Evolutionary conservation across 2,113 vertebrate species (phyloP).

Genomic region (Crotalus viridis): DNA sequence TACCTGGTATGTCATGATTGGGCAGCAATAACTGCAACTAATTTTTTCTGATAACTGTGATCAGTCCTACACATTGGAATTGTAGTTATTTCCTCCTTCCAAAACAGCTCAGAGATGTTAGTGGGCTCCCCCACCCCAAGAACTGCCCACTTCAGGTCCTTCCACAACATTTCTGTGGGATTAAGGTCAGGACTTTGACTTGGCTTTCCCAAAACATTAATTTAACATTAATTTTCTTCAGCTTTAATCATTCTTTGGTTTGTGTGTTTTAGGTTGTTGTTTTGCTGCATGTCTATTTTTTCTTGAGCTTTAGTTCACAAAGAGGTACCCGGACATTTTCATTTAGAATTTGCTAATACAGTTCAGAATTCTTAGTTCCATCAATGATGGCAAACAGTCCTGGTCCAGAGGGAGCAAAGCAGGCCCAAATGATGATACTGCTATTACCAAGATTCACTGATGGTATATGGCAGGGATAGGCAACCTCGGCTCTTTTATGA

Average conservation of each 20-base stretch:
- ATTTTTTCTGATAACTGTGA: neutral
- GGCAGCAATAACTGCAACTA: neutral
- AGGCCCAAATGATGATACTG: neutral
- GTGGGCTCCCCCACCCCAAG: neutral
- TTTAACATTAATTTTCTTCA: neutral
- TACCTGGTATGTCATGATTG: neutral
- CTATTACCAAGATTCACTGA: too few species aligned
- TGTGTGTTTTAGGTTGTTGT: neutral
- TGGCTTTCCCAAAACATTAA: neutral
- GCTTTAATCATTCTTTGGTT: neutral
- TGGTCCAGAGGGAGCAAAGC: neutral
- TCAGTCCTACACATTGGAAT: neutral
- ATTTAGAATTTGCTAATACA: neutral
- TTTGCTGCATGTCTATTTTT: neutral
- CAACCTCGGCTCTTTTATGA: too few species aligned
- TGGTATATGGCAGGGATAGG: too few species aligned
- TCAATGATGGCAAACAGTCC: neutral
- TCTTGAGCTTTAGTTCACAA: neutral
- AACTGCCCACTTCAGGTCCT: neutral
- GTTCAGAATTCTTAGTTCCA: neutral
- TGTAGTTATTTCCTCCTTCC: neutral
- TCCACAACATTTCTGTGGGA: neutral
- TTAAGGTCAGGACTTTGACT: neutral
- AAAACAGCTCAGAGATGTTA: neutral
- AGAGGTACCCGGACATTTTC: neutral